These are phyloP conservation scores for Damaliscus lunatus DNA, from an alignment of 2,113 vertebrate genomes.

Conservation along the genomic window DNA sequence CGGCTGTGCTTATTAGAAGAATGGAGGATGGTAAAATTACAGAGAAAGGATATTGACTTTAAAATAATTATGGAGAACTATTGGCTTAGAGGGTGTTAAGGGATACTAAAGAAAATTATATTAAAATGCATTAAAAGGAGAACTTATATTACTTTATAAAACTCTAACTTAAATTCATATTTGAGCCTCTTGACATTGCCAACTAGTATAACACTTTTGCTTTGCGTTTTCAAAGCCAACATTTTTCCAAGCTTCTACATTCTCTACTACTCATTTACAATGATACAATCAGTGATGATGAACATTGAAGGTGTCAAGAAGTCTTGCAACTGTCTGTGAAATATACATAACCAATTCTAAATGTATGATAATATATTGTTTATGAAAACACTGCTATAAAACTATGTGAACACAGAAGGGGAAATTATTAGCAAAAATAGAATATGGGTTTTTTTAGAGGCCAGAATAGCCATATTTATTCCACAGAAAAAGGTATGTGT, in stretches of 20 bases:
- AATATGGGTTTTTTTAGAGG: neutral
- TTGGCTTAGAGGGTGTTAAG: neutral
- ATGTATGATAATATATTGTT: neutral
- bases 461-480: neutral
- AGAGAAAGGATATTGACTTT: neutral
- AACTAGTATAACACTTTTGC: neutral
- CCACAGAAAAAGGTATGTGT: neutral
- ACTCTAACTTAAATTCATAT: neutral
- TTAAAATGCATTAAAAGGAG: conserved; percentile 1
- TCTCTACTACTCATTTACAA: neutral
- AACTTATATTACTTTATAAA: neutral
- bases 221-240: neutral
- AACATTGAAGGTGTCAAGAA: neutral
- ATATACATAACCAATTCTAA: neutral
- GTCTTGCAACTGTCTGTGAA: neutral
- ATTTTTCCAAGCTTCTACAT: neutral
- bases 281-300: neutral
- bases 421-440: neutral
- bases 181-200: neutral
- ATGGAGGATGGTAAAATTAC: conserved; percentile 5
- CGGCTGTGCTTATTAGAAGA: conserved; percentile 17
- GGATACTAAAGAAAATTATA: conserved; percentile 6
- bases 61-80: conserved; percentile 15
- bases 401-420: neutral
- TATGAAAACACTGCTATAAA: neutral